Evolutionary conservation across 1,140 invertebrate genomes (phyloP).

Genomic region (Centruroides vittatus): DNA sequence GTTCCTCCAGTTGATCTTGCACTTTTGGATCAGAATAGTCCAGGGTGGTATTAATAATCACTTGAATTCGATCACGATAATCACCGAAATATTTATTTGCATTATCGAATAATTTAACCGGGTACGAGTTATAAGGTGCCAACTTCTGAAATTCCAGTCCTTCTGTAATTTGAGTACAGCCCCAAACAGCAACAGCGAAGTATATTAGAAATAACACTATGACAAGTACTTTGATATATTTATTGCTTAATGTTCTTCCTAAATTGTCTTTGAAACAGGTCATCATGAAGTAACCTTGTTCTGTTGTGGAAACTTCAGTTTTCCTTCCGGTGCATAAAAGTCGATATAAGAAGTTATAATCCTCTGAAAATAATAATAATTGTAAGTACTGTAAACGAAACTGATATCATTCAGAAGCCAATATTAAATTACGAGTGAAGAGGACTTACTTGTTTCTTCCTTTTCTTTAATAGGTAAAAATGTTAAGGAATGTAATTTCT

Average conservation of each 20-base stretch:
- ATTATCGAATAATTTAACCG: slow-evolving; percentile 69
- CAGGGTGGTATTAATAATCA: slow-evolving; percentile 62
- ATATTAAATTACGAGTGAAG: no score
- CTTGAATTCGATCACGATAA: slow-evolving; percentile 77
- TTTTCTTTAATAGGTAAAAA: no score
- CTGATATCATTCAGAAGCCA: no score
- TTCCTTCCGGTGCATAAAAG: slow-evolving; percentile 67
- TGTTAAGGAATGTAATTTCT: slow-evolving; percentile 53
- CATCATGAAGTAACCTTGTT: slow-evolving; percentile 70
- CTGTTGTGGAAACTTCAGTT: slow-evolving; percentile 68
- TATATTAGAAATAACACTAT: slow-evolving; percentile 65
- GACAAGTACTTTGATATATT: slow-evolving; percentile 55
- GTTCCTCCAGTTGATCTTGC: slow-evolving; percentile 58
- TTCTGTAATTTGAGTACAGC: slow-evolving; percentile 72
- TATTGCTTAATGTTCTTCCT: slow-evolving; percentile 55
- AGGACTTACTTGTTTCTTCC: no score
- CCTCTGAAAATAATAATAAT: slow-evolving; percentile 1
- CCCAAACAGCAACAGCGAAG: slow-evolving; percentile 67
- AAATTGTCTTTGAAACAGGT: slow-evolving; percentile 71
- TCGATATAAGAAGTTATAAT: slow-evolving; percentile 43
- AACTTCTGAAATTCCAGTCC: slow-evolving; percentile 71
- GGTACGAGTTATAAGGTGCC: slow-evolving; percentile 74
- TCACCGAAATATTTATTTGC: slow-evolving; percentile 79
- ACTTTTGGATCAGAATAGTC: slow-evolving; percentile 67
- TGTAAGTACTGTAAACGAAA: no score